Evolutionary conservation across 2,888 invertebrate genomes (phyloP).

Genomic region (Masnerella sp.): DNA sequence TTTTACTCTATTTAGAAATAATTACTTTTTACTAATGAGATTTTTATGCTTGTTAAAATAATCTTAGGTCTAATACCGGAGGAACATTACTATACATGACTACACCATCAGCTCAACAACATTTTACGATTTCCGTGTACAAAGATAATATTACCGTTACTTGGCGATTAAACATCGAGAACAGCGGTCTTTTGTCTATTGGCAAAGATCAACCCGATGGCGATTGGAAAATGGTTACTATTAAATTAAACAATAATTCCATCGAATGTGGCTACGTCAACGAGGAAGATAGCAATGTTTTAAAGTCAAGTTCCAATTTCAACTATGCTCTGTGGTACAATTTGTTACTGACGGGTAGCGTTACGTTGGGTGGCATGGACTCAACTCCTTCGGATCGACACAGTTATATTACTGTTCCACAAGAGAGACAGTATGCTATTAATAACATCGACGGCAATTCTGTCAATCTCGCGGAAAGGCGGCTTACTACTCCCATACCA

Average conservation of each 20-base stretch:
- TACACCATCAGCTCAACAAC: constrained; percentile 76
- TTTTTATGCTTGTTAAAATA: too few relatives aligned
- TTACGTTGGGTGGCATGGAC: constrained; percentile 73
- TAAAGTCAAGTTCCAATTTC: constrained; percentile 69
- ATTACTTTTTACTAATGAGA: too few relatives aligned
- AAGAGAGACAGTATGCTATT: constrained; percentile 64
- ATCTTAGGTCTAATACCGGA: constrained; percentile 85
- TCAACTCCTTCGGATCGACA: constrained; percentile 66
- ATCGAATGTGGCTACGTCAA: constrained; percentile 70
- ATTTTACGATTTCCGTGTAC: constrained; percentile 85
- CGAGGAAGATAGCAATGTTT: constrained; percentile 68
- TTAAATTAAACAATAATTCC: constrained; percentile 78
- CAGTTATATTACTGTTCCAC: constrained; percentile 67
- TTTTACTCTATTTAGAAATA: too few relatives aligned
- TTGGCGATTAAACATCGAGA: constrained; percentile 80
- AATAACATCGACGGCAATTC: constrained; percentile 71
- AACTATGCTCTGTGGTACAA: constrained; percentile 74
- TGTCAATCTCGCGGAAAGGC: constrained; percentile 71
- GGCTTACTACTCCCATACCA: constrained; percentile 71
- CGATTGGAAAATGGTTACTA: constrained; percentile 83
- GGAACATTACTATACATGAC: constrained; percentile 87
- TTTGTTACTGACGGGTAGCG: constrained; percentile 70
- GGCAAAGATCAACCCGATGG: constrained; percentile 81
- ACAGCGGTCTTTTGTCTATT: constrained; percentile 78
- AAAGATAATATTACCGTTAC: constrained; percentile 84